Base-by-base conservation (phyloP, 2,888 invertebrate species). In the Palloptera scutellata region DNA sequence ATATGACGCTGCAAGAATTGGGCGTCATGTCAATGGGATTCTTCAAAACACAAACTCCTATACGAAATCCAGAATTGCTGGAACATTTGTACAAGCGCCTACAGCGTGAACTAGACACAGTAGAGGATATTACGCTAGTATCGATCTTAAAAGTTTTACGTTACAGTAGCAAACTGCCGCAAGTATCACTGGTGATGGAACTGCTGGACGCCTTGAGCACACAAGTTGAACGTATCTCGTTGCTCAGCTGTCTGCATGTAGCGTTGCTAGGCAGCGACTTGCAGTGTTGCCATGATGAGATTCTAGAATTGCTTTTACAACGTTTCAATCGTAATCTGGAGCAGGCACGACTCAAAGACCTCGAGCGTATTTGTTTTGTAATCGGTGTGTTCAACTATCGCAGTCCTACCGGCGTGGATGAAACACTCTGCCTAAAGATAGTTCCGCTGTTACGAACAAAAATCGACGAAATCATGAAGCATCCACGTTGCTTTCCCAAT, bases 11-110 rank as follows among this genome's bases (percentile, higher is more conserved):
- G 8, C 88, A 90, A 72, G 93, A 94, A 78, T 81, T 93, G 67
- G 91, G 90, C 12, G 87, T 94, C 13, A 87, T 91, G 74, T 87
- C 90, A 5, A 89, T 92, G 88, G 92, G 91, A 0, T 93, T 91
- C 81, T 94, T 94, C 76, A 93, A 93, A 85, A 90, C 90, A 15
- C 88, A 90, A 84, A 90, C 89, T 1, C 88, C 86, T 15, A 86
- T 94, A 60, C 87, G 88, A 70, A 88, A 85, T 79, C 73, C 79
- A 3, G 77, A 82, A 0, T 75, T 92, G 53, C 63, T 89, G 0
- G 75, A 84, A 2, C 85, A 85, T 62, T 86, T 91, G 1, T 87
- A 91, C 45, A 73, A 84, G 1, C 87, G 86, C 76, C 79, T 90
- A 0, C 86, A 86, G n/a, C 78, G 85, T 10, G 85, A 89, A 70